Evolutionary conservation across 1,140 invertebrate species (phyloP).

Genomic region (Tetramorium parvispinum): DNA sequence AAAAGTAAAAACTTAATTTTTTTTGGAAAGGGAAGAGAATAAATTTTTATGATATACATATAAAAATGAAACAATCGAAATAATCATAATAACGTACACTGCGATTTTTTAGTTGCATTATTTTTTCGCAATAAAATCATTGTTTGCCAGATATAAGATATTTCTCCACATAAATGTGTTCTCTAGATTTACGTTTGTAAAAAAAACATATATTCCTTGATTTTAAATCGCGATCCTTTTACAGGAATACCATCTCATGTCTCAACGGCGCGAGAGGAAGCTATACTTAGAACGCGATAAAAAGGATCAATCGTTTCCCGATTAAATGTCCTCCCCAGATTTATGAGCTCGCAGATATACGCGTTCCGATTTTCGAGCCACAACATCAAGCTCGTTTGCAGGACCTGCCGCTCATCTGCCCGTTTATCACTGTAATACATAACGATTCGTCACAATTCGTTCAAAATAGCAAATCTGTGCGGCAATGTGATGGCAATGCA

Average conservation of each 20-base stretch:
- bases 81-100: background rate
- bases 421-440: background rate
- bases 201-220: background rate
- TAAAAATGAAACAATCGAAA: background rate
- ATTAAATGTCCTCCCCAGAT: constrained; percentile 22
- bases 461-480: background rate
- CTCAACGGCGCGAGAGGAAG: background rate
- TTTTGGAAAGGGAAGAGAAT: background rate
- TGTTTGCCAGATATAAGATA: constrained; percentile 1
- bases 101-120: background rate
- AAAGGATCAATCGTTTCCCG: constrained; percentile 34
- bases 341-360: constrained; percentile 24
- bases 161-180: background rate
- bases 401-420: background rate
- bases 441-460: background rate
- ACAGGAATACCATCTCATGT: background rate
- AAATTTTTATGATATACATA: background rate
- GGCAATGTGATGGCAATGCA: background rate
- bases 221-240: background rate
- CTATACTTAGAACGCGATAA: constrained; percentile 19
- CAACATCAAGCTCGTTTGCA: background rate
- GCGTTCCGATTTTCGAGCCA: background rate
- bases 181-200: constrained; percentile 1
- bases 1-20: background rate
- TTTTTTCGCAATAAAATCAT: background rate